A percentile compares a stretch with the other conserved stretches of the same genome.
Evolutionary conservation across 2,797 vertebrate genomes (phyloP).

Genomic region (Oreonectes daqikongensis): DNA sequence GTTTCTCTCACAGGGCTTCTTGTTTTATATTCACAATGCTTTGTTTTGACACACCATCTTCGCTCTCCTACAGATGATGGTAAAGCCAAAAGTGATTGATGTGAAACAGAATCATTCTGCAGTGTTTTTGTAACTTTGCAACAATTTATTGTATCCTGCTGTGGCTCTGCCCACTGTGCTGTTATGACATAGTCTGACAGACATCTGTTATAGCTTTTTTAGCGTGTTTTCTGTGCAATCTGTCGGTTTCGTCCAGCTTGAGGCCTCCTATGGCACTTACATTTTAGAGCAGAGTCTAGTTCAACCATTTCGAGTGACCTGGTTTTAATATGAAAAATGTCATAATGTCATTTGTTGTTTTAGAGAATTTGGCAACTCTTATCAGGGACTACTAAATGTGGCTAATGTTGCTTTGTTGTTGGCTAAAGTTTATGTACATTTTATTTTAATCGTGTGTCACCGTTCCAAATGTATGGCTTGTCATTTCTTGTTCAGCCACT

Average conservation of each 20-base stretch:
- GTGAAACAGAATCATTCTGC: slow-evolving; percentile 1
- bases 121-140: background rate
- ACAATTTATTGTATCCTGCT: slow-evolving; percentile 13
- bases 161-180: slow-evolving; percentile 14
- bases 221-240: background rate
- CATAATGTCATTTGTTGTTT: background rate
- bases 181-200: slow-evolving; percentile 7
- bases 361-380: background rate
- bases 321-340: background rate
- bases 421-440: background rate
- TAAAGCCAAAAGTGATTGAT: background rate
- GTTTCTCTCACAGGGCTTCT: background rate
- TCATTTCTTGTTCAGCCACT: background rate
- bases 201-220: slow-evolving; percentile 14
- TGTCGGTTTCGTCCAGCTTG: background rate
- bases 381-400: background rate
- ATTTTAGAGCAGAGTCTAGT: background rate
- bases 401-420: background rate
- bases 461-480: background rate
- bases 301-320: background rate
- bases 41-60: background rate
- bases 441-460: background rate
- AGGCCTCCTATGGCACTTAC: background rate
- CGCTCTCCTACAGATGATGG: background rate
- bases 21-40: background rate